These are phyloP conservation scores for Canis aureus DNA, from an alignment of 2,113 vertebrate species.

Conservation along the genomic window DNA sequence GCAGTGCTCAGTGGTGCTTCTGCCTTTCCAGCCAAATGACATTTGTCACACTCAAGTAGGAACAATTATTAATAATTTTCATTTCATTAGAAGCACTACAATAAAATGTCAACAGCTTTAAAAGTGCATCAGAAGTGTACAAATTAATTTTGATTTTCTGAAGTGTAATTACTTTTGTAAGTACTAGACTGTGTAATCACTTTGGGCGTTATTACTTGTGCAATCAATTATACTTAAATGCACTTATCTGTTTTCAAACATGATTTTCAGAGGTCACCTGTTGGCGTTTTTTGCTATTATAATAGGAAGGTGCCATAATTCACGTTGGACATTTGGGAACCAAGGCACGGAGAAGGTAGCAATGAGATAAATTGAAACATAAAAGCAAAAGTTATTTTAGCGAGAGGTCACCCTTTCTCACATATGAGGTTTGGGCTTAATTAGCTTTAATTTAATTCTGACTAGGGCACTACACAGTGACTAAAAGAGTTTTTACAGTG, in stretches of 20 bases:
- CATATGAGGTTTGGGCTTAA: background rate
- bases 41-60: slow-evolving; percentile 90
- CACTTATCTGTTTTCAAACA: slow-evolving; percentile 88
- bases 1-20: slow-evolving; percentile 72
- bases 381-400: background rate
- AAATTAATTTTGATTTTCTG: slow-evolving; percentile 93
- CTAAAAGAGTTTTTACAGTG: accelerated
- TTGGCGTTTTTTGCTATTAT: background rate
- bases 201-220: slow-evolving; percentile 84
- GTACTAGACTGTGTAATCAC: slow-evolving; percentile 89
- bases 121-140: slow-evolving; percentile 88
- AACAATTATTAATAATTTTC: slow-evolving; percentile 92
- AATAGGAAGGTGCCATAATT: background rate
- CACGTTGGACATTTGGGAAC: accelerated
- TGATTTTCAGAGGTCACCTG: slow-evolving; percentile 85
- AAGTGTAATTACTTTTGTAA: slow-evolving; percentile 90
- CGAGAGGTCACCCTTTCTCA: background rate
- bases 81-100: slow-evolving; percentile 90
- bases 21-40: slow-evolving; percentile 86
- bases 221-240: slow-evolving; percentile 88
- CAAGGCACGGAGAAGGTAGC: accelerated
- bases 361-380: background rate
- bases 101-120: slow-evolving; percentile 92
- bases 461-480: too few relatives aligned
- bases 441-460: background rate